Conservation (phyloP, 2,888 invertebrate genomes). For the Amblyjoppa fuscipennis region DNA sequence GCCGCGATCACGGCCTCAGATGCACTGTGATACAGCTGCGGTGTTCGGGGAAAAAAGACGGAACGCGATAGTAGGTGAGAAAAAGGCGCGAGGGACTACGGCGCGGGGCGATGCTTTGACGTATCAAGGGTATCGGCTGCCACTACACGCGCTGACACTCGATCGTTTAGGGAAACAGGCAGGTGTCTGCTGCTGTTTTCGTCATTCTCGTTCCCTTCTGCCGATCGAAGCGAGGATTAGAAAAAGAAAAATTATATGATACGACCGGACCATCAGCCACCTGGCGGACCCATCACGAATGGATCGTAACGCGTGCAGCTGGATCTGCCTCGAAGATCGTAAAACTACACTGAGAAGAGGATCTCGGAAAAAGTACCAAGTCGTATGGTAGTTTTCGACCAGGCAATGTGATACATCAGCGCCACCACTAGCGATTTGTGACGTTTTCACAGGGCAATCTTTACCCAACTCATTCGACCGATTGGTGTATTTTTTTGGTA, state of each 20-base stretch:
- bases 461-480: no score
- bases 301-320: background rate
- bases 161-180: conserved; percentile 46
- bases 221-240: conserved; percentile 12
- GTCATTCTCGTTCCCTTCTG: conserved; percentile 1
- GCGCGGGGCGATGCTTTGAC: conserved; percentile 67
- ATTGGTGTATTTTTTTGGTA: no score
- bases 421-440: no score
- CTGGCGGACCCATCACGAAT: conserved; percentile 27
- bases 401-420: no score
- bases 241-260: conserved; percentile 24
- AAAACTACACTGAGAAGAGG: background rate
- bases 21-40: conserved; percentile 73
- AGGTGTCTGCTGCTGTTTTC: conserved; percentile 36
- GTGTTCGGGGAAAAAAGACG: conserved; percentile 73
- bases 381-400: background rate
- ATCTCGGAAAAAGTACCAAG: background rate
- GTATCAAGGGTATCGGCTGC: conserved; percentile 51
- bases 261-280: background rate
- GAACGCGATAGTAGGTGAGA: conserved; percentile 64
- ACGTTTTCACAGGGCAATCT: no score
- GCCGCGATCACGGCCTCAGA: conserved; percentile 78
- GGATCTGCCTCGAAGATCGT: conserved; percentile 1
- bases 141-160: conserved; percentile 19
- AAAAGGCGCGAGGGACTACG: conserved; percentile 62